Percentiles rank a stretch among this genome's conserved stretches.
phyloP scores from a whole-genome alignment of 2,113 vertebrate species.

The Centropristis striata region DNA sequence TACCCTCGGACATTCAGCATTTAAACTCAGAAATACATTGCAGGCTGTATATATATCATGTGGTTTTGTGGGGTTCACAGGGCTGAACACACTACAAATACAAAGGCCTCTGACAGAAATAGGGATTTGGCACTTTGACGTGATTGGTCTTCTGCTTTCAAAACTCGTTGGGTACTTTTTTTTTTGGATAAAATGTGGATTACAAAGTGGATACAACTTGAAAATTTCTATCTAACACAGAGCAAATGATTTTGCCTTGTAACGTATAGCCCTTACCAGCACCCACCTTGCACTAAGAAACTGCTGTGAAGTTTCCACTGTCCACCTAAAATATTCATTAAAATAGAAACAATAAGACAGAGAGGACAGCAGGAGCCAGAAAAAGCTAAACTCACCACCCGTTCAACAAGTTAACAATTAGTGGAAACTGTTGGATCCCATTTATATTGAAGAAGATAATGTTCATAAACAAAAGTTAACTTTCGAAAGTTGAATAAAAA shows the following conservation, averaged over 20 bases:
- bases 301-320: conserved; percentile 22
- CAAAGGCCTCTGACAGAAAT: conserved; percentile 64
- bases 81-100: conserved; percentile 36
- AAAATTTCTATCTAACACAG: conserved; percentile 2
- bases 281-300: conserved; percentile 39
- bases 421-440: not conserved
- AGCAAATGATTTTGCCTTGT: conserved; percentile 14
- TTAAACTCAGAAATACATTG: conserved; percentile 24
- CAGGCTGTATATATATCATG: conserved; percentile 2
- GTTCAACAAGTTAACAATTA: not conserved
- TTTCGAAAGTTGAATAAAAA: conserved; percentile 6
- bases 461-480: not conserved
- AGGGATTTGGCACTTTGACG: conserved; percentile 69
- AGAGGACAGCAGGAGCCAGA: not conserved
- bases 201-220: conserved; percentile 24
- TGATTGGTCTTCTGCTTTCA: conserved; percentile 34
- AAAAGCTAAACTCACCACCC: not conserved
- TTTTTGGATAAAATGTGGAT: conserved; percentile 23
- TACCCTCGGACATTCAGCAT: conserved; percentile 52
- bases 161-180: conserved; percentile 8
- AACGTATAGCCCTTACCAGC: conserved; percentile 79
- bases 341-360: conserved; percentile 20
- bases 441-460: not conserved
- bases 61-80: conserved; percentile 28
- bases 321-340: conserved; percentile 16